Evolutionary conservation across 2,888 invertebrate species (phyloP).

Genomic region (Oscheius sp.): DNA sequence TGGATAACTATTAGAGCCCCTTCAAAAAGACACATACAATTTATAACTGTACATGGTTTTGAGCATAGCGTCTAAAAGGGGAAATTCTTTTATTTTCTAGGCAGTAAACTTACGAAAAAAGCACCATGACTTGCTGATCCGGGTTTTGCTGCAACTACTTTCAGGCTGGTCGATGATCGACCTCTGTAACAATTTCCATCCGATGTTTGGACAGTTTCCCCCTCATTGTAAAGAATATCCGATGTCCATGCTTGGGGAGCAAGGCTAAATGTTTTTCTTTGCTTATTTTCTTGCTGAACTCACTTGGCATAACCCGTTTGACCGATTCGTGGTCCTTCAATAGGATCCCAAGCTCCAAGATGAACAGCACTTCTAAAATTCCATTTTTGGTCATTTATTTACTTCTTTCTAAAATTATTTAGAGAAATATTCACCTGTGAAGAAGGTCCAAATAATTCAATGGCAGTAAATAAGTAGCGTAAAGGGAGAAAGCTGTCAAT

Average conservation of each 20-base stretch:
- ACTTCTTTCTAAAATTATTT: too few relatives aligned
- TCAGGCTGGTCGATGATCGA: constrained; percentile 35
- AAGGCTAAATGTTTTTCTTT: constrained; percentile 30
- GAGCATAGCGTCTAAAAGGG: constrained; percentile 85
- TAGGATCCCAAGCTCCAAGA: constrained; percentile 84
- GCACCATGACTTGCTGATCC: constrained; percentile 84
- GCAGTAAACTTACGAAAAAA: constrained; percentile 84
- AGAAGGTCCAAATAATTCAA: constrained; percentile 86
- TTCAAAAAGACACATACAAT: constrained; percentile 78
- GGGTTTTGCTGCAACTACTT: constrained; percentile 87
- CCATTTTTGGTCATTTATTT: too few relatives aligned
- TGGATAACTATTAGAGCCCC: constrained; percentile 76
- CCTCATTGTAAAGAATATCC: constrained; percentile 45
- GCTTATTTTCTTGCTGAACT: not conserved
- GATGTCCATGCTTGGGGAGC: constrained; percentile 49
- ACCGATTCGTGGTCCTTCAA: constrained; percentile 49
- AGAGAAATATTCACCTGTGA: constrained; percentile 76
- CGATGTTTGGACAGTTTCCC: constrained; percentile 51
- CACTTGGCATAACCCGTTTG: constrained; percentile 45
- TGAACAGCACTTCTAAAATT: constrained; percentile 79
- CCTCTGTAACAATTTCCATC: constrained; percentile 54
- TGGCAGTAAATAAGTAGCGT: constrained; percentile 81
- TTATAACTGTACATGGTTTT: constrained; percentile 83
- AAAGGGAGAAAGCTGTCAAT: constrained; percentile 84
- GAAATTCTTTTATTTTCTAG: not conserved